A percentile compares a stretch with the other conserved stretches of the same genome.
These are phyloP conservation scores for Danio choprae DNA, from an alignment of 2,797 vertebrate species.

Conservation along the genomic window DNA sequence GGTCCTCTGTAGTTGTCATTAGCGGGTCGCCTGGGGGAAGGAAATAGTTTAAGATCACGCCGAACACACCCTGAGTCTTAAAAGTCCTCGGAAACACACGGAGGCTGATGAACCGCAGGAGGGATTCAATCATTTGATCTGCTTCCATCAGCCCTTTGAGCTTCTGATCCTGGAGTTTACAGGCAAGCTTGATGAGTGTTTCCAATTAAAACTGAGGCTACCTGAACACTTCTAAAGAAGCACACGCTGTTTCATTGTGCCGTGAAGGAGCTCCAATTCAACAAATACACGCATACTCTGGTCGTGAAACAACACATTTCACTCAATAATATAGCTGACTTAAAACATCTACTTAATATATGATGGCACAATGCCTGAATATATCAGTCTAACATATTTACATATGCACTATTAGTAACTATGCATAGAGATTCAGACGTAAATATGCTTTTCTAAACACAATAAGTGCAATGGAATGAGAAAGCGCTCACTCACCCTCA, in stretches of 20 bases:
- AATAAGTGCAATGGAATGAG: not conserved
- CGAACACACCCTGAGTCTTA: constrained; percentile 24
- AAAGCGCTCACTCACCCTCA: constrained; percentile 45
- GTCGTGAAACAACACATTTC: not conserved
- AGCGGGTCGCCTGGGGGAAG: constrained; percentile 18
- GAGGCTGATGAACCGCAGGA: not conserved
- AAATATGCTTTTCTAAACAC: not conserved
- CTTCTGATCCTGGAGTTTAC: constrained; percentile 46
- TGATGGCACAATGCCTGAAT: not conserved
- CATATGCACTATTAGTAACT: not conserved
- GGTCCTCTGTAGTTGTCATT: constrained; percentile 14
- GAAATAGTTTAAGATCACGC: constrained; percentile 25
- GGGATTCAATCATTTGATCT: constrained; percentile 35
- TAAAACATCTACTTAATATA: no score
- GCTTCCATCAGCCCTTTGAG: constrained; percentile 26
- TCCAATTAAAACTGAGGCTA: constrained; percentile 23
- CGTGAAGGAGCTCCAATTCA: not conserved
- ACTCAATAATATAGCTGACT: not conserved
- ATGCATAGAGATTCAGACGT: not conserved
- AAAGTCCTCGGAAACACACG: constrained; percentile 27
- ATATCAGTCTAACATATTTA: not conserved
- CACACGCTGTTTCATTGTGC: constrained; percentile 6
- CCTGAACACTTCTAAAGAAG: constrained; percentile 24
- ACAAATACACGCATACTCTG: not conserved
- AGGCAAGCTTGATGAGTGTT: constrained; percentile 14